These are phyloP conservation scores for Caenorhabditis inopinata DNA, from an alignment of 1,140 invertebrate species.

Conservation along the genomic window DNA sequence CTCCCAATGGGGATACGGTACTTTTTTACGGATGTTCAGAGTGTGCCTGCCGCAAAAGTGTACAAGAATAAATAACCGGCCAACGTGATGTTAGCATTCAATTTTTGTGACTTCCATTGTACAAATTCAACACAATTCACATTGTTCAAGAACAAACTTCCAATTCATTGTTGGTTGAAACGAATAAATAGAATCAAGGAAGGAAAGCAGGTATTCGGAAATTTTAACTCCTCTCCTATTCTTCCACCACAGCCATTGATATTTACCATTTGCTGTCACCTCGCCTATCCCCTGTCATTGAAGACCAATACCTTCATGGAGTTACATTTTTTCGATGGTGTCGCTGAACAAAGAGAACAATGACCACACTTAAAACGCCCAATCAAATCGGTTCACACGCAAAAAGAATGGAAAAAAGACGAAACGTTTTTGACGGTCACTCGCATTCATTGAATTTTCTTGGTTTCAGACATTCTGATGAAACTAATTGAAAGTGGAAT, in stretches of 20 bases:
- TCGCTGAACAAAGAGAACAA: slow-evolving; percentile 23
- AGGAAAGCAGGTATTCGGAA: background rate
- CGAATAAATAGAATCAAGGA: slow-evolving; percentile 29
- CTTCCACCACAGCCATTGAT: background rate
- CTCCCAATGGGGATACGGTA: background rate
- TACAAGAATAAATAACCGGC: slow-evolving; percentile 29
- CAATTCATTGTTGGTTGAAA: slow-evolving; percentile 31
- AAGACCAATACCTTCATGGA: slow-evolving; percentile 7
- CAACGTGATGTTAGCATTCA: slow-evolving; percentile 24
- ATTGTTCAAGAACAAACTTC: slow-evolving; percentile 34
- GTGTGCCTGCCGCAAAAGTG: slow-evolving; percentile 9
- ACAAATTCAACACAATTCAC: slow-evolving; percentile 17
- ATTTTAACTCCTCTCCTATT: slow-evolving; percentile 9
- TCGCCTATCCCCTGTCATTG: background rate
- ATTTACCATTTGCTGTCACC: slow-evolving; percentile 5
- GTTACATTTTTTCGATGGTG: background rate
- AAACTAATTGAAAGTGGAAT: too few relatives aligned
- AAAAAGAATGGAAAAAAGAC: background rate
- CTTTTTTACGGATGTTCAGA: slow-evolving; percentile 22
- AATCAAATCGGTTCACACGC: slow-evolving; percentile 29
- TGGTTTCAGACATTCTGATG: too few relatives aligned
- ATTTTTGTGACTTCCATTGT: slow-evolving; percentile 32
- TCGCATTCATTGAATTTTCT: too few relatives aligned
- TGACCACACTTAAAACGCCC: slow-evolving; percentile 26
- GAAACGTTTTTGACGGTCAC: background rate